A percentile compares a stretch with the other conserved stretches of the same genome.
Conservation (phyloP, 2,113 vertebrate species). For the Antennarius striatus region DNA sequence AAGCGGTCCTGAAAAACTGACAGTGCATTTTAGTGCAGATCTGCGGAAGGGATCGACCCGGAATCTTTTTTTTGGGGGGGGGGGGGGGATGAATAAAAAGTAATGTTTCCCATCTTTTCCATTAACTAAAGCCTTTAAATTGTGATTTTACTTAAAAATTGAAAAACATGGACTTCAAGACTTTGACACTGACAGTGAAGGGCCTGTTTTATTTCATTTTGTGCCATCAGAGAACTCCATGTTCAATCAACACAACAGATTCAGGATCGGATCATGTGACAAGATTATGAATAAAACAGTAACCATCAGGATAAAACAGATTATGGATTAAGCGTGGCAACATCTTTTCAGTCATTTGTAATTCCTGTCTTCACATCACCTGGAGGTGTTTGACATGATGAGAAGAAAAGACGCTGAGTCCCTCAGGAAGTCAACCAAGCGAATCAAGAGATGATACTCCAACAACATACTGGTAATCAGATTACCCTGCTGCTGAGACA, state of each 20-base stretch:
- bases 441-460: constrained; percentile 36
- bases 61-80: no score
- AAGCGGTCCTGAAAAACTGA: no score
- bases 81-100: no score
- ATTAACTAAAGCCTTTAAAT: neutral
- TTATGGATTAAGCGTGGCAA: constrained; percentile 3
- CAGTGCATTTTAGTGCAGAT: no score
- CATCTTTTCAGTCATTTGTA: constrained; percentile 2
- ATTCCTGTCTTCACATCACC: constrained; percentile 14
- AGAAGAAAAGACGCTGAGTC: constrained; percentile 35
- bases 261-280: constrained; percentile 40
- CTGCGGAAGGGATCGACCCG: no score
- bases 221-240: no score
- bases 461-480: constrained; percentile 53
- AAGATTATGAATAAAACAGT: constrained; percentile 40
- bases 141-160: no score
- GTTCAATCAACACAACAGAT: constrained; percentile 12
- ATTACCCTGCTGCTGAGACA: constrained; percentile 18
- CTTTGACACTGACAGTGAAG: no score
- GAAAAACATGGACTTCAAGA: no score
- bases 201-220: no score
- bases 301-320: neutral
- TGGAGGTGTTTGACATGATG: constrained; percentile 3
- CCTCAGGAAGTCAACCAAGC: constrained; percentile 48
- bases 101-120: neutral